Evolutionary conservation across 2,113 vertebrate species (phyloP).

Genomic region (Pelecanoides urinatrix): DNA sequence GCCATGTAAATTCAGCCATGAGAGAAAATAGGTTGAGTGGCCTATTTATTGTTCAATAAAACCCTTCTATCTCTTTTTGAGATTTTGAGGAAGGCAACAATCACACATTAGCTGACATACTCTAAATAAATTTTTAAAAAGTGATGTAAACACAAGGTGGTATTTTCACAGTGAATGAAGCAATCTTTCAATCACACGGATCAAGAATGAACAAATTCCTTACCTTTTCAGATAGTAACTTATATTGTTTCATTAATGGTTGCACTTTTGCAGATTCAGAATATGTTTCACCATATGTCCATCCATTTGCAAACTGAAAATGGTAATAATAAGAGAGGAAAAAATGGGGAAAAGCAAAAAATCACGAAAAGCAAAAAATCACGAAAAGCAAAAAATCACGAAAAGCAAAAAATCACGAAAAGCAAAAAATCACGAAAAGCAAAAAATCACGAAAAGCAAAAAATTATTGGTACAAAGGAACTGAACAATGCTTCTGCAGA

Average conservation of each 20-base stretch:
- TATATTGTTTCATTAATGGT: slow-evolving; percentile 91
- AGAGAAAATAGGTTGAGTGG: background rate
- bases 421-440: background rate
- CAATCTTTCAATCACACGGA: background rate
- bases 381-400: no score
- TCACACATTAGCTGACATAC: fast-evolving
- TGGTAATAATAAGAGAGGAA: background rate
- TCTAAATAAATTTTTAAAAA: background rate
- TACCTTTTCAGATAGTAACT: slow-evolving; percentile 92
- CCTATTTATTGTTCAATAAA: background rate
- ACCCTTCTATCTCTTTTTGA: background rate
- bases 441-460: background rate
- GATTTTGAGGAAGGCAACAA: background rate
- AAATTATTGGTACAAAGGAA: background rate
- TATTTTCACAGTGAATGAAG: background rate
- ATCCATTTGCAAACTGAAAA: slow-evolving; percentile 87
- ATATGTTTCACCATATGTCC: slow-evolving; percentile 88
- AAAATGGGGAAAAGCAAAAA: background rate
- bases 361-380: no score
- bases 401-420: background rate
- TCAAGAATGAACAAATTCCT: background rate
- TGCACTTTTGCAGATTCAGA: slow-evolving; percentile 90
- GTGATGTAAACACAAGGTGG: background rate
- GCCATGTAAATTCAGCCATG: background rate
- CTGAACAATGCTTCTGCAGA: background rate